These are phyloP conservation scores for Cuculus canorus DNA, from an alignment of 2,797 vertebrate species.

Conservation along the genomic window DNA sequence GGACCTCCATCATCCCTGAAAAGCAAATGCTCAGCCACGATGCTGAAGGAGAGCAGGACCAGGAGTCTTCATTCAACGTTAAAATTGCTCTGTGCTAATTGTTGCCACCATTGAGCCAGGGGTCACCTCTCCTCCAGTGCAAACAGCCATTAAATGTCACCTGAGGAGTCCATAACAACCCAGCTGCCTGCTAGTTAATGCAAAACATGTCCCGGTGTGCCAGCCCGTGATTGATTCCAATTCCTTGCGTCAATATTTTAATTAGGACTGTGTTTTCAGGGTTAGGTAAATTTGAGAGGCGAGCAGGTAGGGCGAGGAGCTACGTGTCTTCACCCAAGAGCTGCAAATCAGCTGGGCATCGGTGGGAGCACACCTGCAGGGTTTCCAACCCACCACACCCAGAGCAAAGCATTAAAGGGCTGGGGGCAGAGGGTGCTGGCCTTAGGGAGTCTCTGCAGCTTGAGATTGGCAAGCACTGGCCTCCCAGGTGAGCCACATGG, in stretches of 20 bases:
- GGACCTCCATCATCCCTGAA: not conserved
- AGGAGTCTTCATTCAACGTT: not conserved
- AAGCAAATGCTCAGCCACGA: fast-evolving
- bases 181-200: not conserved
- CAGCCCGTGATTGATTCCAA: not conserved
- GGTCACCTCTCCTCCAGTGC: not conserved
- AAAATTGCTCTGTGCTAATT: not conserved
- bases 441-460: not conserved
- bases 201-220: not conserved
- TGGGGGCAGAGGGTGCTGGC: not conserved
- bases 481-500: fast-evolving
- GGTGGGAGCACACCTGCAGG: fast-evolving
- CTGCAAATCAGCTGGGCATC: no score
- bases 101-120: not conserved
- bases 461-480: fast-evolving
- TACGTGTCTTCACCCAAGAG: fast-evolving
- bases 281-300: not conserved
- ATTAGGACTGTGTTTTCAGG: not conserved
- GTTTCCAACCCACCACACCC: not conserved
- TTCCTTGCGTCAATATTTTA: not conserved
- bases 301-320: not conserved
- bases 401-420: not conserved
- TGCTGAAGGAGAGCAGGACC: not conserved
- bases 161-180: not conserved
- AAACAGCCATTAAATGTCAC: not conserved